phyloP scores from a whole-genome alignment of 1,140 invertebrate species.

The Megathymus violae region DNA sequence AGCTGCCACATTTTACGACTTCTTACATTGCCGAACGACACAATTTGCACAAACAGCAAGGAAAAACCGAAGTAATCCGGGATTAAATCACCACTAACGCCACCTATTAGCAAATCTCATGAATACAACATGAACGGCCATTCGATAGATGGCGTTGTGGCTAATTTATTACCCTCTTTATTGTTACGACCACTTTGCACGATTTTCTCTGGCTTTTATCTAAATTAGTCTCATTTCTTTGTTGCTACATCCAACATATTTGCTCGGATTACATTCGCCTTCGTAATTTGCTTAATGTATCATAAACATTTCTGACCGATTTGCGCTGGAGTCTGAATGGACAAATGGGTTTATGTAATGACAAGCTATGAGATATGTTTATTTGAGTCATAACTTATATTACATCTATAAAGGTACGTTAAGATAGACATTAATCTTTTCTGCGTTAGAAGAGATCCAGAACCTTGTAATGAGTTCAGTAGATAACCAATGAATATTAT shows the following conservation, averaged over 20 bases:
- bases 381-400: conserved; percentile 2
- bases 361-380: conserved; percentile 18
- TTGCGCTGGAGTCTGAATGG: conserved; percentile 48
- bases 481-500: too few species aligned
- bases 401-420: conserved; percentile 2
- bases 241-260: conserved; percentile 63
- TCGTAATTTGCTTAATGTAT: conserved; percentile 67
- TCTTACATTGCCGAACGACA: background rate
- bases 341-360: conserved; percentile 42
- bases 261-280: conserved; percentile 57
- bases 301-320: conserved; percentile 52
- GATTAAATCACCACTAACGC: conserved; percentile 72
- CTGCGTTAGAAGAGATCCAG: too few species aligned
- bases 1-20: background rate
- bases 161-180: conserved; percentile 69
- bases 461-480: too few species aligned
- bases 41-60: background rate
- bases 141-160: conserved; percentile 66
- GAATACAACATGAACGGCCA: conserved; percentile 64
- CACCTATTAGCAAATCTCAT: conserved; percentile 67
- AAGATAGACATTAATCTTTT: too few species aligned
- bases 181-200: conserved; percentile 70
- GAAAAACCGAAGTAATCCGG: conserved; percentile 23
- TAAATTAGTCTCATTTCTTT: conserved; percentile 72
- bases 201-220: conserved; percentile 71